Evolutionary conservation across 2,113 vertebrate genomes (phyloP).

Genomic region (Columba janthina): DNA sequence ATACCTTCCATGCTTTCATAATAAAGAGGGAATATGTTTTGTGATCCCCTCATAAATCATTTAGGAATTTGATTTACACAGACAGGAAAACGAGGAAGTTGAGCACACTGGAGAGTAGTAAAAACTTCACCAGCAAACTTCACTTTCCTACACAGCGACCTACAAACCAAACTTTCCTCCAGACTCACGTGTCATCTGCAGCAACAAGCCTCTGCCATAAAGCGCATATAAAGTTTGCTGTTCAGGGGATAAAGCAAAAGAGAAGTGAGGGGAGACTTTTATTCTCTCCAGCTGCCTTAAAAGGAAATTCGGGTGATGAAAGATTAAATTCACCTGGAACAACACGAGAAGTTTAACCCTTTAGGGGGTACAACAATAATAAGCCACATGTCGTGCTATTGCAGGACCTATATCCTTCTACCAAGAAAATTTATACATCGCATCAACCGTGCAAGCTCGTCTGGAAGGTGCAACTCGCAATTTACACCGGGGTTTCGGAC

Average conservation of each 20-base stretch:
- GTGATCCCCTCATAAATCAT: conserved; percentile 5
- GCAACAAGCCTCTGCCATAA: conserved; percentile 31
- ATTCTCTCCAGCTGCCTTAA: conserved; percentile 44
- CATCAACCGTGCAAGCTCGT: background rate
- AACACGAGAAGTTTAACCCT: conserved; percentile 8
- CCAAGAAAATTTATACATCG: background rate
- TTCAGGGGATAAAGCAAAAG: background rate
- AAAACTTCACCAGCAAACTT: conserved; percentile 63
- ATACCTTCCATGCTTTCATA: background rate
- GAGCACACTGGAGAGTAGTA: conserved; percentile 41
- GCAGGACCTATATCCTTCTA: background rate
- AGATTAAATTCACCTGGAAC: conserved; percentile 55
- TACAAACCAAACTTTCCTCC: conserved; percentile 58
- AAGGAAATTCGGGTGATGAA: conserved; percentile 40
- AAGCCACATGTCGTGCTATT: background rate
- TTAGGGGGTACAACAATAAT: background rate
- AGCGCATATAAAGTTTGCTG: conserved; percentile 1
- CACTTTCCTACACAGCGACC: conserved; percentile 40
- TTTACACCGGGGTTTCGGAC: background rate
- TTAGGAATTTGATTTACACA: conserved; percentile 31
- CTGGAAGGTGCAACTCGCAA: background rate
- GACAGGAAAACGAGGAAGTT: conserved; percentile 40
- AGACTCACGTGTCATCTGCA: conserved; percentile 44
- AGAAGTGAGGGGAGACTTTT: background rate
- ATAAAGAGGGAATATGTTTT: background rate